Base-by-base conservation (phyloP, 2,888 invertebrate genomes). In the Invenusta paracnida region DNA sequence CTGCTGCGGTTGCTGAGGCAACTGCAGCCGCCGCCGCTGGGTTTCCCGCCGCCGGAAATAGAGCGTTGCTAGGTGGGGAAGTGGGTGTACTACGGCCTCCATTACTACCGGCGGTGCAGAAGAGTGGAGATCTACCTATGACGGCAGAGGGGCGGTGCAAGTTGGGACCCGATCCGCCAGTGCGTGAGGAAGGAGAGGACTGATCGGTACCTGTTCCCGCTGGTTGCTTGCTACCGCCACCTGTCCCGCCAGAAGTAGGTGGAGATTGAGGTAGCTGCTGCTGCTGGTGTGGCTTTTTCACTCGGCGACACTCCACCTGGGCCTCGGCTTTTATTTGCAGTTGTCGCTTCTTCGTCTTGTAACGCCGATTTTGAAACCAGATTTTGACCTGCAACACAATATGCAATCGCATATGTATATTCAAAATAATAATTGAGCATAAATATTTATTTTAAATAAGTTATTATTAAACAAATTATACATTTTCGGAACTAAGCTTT, bases 321-420 rank as follows among this genome's bases (percentile, higher is more conserved):
- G 5, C 84, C 30, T 85, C 85, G 29, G 85, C 2, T 84, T 48
- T n/a, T 25, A 85, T 29, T 67, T 85, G 85, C n/a, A 86, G 13
- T 30, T 85, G 85, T 11, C 85, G 86, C 66, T 85, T 85, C 67
- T 85, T 85, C 17, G 85, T 85, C 85, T 85, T 85, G 67, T 85
- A 85, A 17, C 85, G 85, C 27, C 85, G 86, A 86, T 85, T 85
- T 85, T 85, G 85, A n/a, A 85, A 85, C 85, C 85, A 85, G 27
- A 85, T 85, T 85, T 85, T 85, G 1, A 85, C 85, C 85, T 85
- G 25, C 30, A 83, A 29, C n/a, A n/a, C 11, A 66, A 66, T 66
- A n/a, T n/a, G n/a, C n/a, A n/a, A n/a, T n/a, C n/a, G n/a, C n/a
- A n/a, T n/a, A n/a, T n/a, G n/a, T n/a, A n/a, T n/a, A n/a, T n/a